Percentiles rank a stretch among this genome's conserved stretches.
Conservation (phyloP, 2,113 vertebrate species). For the Aspidoscelis tigris region DNA sequence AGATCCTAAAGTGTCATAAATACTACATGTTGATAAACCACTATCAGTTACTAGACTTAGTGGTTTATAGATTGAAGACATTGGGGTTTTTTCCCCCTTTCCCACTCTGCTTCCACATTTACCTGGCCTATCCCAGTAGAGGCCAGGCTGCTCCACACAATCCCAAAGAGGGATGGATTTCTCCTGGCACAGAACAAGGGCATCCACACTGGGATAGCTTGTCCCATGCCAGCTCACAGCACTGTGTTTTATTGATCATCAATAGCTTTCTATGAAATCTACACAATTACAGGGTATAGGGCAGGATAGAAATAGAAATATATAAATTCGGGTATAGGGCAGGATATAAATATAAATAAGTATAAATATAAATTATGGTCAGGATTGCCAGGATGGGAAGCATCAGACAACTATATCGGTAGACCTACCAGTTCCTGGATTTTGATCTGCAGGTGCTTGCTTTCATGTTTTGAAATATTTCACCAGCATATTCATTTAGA, state of each 20-base stretch:
- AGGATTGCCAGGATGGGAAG: neutral
- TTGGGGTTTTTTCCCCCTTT: neutral
- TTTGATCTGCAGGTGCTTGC: neutral
- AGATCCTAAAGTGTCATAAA: conserved; percentile 43
- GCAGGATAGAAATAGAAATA: too few relatives aligned
- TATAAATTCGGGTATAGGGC: too few relatives aligned
- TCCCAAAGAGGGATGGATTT: neutral
- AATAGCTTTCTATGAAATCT: neutral
- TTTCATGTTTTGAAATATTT: neutral
- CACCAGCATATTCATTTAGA: neutral
- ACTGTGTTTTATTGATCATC: neutral
- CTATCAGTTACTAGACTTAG: conserved; percentile 19
- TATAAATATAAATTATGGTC: too few relatives aligned
- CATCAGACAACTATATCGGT: neutral
- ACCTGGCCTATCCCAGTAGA: too few relatives aligned
- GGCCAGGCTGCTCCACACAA: too few relatives aligned
- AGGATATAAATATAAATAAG: too few relatives aligned
- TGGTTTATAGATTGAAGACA: neutral
- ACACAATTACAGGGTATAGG: too few relatives aligned
- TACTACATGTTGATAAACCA: conserved; percentile 26
- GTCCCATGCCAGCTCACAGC: too few relatives aligned
- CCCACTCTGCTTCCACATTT: neutral
- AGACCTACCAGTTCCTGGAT: neutral
- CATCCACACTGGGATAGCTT: too few relatives aligned
- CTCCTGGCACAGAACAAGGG: neutral